Evolutionary conservation across 2,888 invertebrate species (phyloP).

Genomic region (Bellardia bayeri): DNA sequence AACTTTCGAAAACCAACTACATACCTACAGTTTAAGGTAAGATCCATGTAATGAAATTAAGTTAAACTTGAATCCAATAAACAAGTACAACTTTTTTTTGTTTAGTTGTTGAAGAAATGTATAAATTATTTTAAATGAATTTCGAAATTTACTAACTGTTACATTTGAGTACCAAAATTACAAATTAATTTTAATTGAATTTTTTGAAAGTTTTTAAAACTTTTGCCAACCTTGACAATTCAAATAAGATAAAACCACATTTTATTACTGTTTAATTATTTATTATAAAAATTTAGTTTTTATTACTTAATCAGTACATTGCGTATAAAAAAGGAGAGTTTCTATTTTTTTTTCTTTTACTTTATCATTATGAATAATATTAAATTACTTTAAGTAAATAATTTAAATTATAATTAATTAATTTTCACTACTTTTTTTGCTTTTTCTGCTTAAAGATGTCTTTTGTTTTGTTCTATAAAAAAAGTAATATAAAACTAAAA

Average conservation of each 20-base stretch:
- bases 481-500: slow-evolving; percentile 28
- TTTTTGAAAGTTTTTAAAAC: no score
- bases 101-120: no score
- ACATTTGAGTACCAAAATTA: no score
- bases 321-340: slow-evolving; percentile 78
- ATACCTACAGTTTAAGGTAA: no score
- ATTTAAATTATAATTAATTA: slow-evolving; percentile 56
- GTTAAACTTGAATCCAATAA: no score
- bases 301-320: slow-evolving; percentile 83
- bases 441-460: neutral
- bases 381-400: slow-evolving; percentile 75
- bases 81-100: no score
- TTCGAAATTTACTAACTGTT: no score
- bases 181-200: no score
- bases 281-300: slow-evolving; percentile 75
- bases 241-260: slow-evolving; percentile 35
- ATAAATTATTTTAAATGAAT: no score
- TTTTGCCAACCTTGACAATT: no score
- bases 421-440: slow-evolving; percentile 50
- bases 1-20: no score
- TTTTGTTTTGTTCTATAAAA: slow-evolving; percentile 14
- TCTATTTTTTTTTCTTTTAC: slow-evolving; percentile 34
- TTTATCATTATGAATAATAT: slow-evolving; percentile 53
- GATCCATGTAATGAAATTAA: no score
- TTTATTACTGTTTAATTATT: slow-evolving; percentile 72